Evolutionary conservation across 2,113 vertebrate species (phyloP).

Genomic region (Oncorhynchus kisutch): DNA sequence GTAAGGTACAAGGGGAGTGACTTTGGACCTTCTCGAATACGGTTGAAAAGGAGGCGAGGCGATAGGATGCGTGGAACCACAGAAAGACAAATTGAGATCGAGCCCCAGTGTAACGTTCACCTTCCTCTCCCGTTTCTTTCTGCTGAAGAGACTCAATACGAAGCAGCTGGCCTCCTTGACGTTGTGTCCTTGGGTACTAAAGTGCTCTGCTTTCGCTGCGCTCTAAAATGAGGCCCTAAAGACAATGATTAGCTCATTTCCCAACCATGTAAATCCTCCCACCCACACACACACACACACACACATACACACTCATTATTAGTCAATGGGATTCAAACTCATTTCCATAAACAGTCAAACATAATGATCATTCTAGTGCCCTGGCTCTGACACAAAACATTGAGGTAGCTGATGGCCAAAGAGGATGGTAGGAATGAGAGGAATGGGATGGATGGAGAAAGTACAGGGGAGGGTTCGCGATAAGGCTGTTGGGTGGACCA

Average conservation of each 20-base stretch:
- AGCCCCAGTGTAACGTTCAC: no score
- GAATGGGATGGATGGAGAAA: not conserved
- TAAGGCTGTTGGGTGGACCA: not conserved
- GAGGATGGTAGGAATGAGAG: slow-evolving; percentile 1
- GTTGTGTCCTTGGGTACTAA: no score
- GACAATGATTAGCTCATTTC: slow-evolving; percentile 66
- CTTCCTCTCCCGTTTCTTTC: no score
- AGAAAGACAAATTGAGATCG: no score
- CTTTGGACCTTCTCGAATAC: no score
- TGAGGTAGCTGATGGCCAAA: not conserved
- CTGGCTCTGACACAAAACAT: not conserved
- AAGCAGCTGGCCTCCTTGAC: no score
- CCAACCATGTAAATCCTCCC: slow-evolving; percentile 35
- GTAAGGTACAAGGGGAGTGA: no score
- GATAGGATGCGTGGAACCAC: no score
- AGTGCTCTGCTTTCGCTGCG: not conserved
- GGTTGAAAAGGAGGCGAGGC: no score
- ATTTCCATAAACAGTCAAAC: slow-evolving; percentile 11
- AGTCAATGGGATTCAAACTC: slow-evolving; percentile 2
- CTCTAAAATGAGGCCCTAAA: slow-evolving; percentile 67
- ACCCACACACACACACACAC: slow-evolving; percentile 18
- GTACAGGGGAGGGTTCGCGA: not conserved
- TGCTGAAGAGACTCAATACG: no score
- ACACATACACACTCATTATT: not conserved
- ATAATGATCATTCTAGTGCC: slow-evolving; percentile 2